These are phyloP conservation scores for Phortica magna DNA, from an alignment of 2,888 invertebrate genomes.

Conservation along the genomic window DNA sequence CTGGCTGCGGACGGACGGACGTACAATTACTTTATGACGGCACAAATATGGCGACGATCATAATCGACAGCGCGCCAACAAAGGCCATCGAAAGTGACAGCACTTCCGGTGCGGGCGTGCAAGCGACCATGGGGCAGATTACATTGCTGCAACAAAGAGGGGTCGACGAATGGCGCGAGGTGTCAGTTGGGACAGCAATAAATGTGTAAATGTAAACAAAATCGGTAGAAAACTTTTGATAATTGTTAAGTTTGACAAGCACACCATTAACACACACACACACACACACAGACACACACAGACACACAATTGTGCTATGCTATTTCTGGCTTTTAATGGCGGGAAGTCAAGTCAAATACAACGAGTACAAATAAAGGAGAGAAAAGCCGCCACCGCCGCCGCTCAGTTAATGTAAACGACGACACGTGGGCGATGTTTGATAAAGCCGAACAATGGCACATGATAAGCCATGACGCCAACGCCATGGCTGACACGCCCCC, in stretches of 20 bases:
- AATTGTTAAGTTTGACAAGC: background rate
- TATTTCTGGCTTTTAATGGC: constrained; percentile 1
- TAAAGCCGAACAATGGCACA: constrained; percentile 9
- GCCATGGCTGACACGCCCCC: background rate
- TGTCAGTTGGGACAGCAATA: constrained; percentile 47
- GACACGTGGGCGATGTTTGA: constrained; percentile 61
- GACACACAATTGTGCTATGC: background rate
- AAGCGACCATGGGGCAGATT: background rate
- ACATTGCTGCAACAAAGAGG: background rate
- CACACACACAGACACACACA: background rate
- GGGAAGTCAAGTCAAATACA: no score
- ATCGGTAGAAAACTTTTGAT: background rate
- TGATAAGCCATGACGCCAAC: constrained; percentile 24
- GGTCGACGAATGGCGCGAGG: constrained; percentile 40
- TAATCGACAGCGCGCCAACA: constrained; percentile 45
- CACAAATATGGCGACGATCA: constrained; percentile 54
- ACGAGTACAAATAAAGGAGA: no score
- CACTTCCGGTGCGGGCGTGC: constrained; percentile 5
- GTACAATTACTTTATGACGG: constrained; percentile 53
- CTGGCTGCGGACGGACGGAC: constrained; percentile 10
- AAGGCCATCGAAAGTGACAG: constrained; percentile 27
- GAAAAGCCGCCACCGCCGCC: background rate
- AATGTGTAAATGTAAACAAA: background rate
- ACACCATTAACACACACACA: background rate
- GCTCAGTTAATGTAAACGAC: constrained; percentile 43